Evolutionary conservation across 2,113 vertebrate species (phyloP), one percentile per base, ranked within the genome.

Genomic region (Callospermophilus lateralis): DNA sequence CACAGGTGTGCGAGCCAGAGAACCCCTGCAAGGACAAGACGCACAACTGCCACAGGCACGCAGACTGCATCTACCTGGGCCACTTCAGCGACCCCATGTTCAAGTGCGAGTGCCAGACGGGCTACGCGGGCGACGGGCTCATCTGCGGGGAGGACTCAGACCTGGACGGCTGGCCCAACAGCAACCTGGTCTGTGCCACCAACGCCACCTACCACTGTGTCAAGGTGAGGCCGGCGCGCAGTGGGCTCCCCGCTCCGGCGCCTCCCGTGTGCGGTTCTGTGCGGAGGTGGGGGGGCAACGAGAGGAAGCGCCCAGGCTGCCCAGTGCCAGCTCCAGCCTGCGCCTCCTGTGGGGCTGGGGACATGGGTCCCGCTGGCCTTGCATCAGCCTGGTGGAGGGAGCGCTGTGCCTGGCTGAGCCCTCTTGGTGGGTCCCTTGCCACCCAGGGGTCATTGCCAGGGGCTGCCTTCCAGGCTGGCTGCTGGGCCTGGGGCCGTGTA

Each of bases 91-190:
- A 99, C 80, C 99, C 99, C 8, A 99, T 99, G 99, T 99, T 99
- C 98, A 99, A 99, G 97, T 99, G 99, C 45, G 99, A 99, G 96
- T 99, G 99, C 94, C 99, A 98, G 90, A 99, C 99, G 0, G 99
- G 99, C 68, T 99, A 99, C 10, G 99, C 99, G 4, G 99, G 99
- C 0, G 99, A 99, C 24, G 99, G 99, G 61, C 99, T 98, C 96
- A 99, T 99, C 96, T 99, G 99, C 19, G 99, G 99, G 20, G 99
- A 99, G 96, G 99, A 99, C 98, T 99, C 99, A 0, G 99, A 99
- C 98, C 98, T 99, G 98, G 99, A 99, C 51, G 99, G 99, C 51
- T 99, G 99, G 99, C 99, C 99, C 94, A 99, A 99, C 98, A 99
- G 99, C 67, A 99, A 99, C 97, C 98, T 99, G 85, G 99, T 99